These are phyloP conservation scores for Scaptomyza polygonia DNA, from an alignment of 2,888 invertebrate genomes.

Conservation along the genomic window DNA sequence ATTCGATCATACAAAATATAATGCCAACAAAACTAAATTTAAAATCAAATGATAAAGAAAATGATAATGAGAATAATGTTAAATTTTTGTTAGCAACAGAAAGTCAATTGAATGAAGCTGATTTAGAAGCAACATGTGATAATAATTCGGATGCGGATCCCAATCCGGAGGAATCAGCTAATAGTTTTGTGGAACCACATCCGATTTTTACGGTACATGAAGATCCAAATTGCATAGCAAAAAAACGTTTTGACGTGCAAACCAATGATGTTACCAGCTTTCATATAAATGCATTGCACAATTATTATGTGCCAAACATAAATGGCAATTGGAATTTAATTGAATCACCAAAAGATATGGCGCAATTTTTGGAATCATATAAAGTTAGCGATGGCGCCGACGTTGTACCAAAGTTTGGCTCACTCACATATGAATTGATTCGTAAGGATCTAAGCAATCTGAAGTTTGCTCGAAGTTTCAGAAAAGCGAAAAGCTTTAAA, in stretches of 20 bases:
- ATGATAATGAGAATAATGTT: neutral
- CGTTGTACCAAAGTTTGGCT: constrained; percentile 83
- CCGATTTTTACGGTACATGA: constrained; percentile 66
- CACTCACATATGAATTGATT: constrained; percentile 78
- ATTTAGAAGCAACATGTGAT: constrained; percentile 4
- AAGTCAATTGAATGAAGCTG: neutral
- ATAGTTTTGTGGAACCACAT: constrained; percentile 9
- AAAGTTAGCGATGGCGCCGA: constrained; percentile 62
- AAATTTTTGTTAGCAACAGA: neutral
- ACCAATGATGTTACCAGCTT: constrained; percentile 83
- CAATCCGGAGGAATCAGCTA: neutral
- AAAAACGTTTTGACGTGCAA: constrained; percentile 76
- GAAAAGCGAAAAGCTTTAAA: constrained; percentile 36
- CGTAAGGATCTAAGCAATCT: constrained; percentile 80
- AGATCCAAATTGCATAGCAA: constrained; percentile 82
- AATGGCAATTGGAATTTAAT: constrained; percentile 86
- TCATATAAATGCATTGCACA: constrained; percentile 86
- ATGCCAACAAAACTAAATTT: constrained; percentile 31
- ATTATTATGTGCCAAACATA: constrained; percentile 86
- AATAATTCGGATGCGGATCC: constrained; percentile 7
- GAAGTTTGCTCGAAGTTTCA: constrained; percentile 56
- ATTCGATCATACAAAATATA: constrained; percentile 69
- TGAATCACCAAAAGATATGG: constrained; percentile 41
- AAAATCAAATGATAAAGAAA: neutral
- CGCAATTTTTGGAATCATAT: constrained; percentile 37